Evolutionary conservation across 2,113 vertebrate species (phyloP).

Genomic region (Oryzias curvinotus): DNA sequence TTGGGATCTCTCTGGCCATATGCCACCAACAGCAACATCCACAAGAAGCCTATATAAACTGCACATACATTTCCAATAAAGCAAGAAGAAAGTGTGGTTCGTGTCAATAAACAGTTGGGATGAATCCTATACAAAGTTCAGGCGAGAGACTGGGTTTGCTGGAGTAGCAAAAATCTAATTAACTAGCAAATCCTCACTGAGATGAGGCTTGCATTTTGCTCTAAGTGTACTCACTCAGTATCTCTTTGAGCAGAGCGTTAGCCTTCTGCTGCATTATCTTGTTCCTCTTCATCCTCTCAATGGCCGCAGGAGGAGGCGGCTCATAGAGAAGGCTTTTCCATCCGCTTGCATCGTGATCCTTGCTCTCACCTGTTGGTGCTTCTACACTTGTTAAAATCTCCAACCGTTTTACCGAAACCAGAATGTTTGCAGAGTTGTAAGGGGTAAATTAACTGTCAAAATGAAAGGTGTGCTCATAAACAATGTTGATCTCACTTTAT

Average conservation of each 20-base stretch:
- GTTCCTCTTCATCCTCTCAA: conserved; percentile 84
- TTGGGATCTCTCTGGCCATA: conserved; percentile 89
- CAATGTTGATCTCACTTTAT: too few species aligned
- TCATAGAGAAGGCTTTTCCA: conserved; percentile 78
- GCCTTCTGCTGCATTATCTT: conserved; percentile 86
- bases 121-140: too few species aligned
- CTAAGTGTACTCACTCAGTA: conserved; percentile 78
- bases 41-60: conserved; percentile 88
- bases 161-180: too few species aligned
- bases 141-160: too few species aligned
- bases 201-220: too few species aligned
- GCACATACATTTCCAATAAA: conserved; percentile 19
- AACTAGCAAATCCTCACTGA: too few species aligned
- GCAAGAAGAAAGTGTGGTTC: not conserved
- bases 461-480: too few species aligned
- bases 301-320: conserved; percentile 78
- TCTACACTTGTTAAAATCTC: not conserved
- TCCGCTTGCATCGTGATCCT: conserved; percentile 47
- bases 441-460: too few species aligned
- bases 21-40: conserved; percentile 89
- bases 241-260: conserved; percentile 86
- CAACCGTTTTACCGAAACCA: not conserved
- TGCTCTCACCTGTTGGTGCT: conserved; percentile 67
- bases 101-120: too few species aligned
- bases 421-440: not conserved